Base-by-base conservation (phyloP, 2,888 invertebrate genomes). In the Actias luna region DNA sequence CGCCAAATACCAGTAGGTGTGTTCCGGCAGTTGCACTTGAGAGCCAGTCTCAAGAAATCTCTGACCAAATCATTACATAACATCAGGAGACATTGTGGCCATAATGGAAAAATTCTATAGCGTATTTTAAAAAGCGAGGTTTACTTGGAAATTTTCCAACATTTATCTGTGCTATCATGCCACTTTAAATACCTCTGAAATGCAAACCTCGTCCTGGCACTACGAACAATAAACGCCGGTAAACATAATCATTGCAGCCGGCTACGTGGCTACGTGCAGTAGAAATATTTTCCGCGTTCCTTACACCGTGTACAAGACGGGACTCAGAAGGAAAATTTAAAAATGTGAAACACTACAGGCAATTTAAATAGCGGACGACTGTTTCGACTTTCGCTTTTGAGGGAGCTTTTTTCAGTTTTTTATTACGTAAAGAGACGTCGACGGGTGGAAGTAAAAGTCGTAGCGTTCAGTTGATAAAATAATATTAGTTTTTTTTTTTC, bases 401-500 rank as follows among this genome's bases (percentile, higher is more conserved):
- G 29, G n/a, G 62, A n/a, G 27, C 18, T 62, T 62, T 58, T 62
- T 35, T 50, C 58, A 31, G n/a, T n/a, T 58, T 61, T 55, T 61
- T 61, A 55, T 29, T 29, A 55, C 55, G 1, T 29, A 29, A 16
- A 55, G 55, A 27, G 55, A 55, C 55, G 55, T 14, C 29, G 55
- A 29, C n/a, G 29, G 16, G 55, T 55, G 16, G 55, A 55, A 55
- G 29, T 55, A 55, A 55, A 29, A 50, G 46, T 50, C 46, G 55
- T 14, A n/a, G 29, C 55, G 29, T 55, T 55, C 55, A 29, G 27
- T 29, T 55, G 55, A 55, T 29, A 29, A 55, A 55, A 55, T 55
- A 55, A 55, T 55, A 55, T 55, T 55, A 27, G 29, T 55, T 55
- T 55, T 50, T 50, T 33, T 33, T 33, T 33, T 33, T n/a, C n/a